Evolutionary conservation across 23 tunicate genomes (phyloP), one percentile per base, ranked within the genome.

Genomic region (Diplosoma virens): DNA sequence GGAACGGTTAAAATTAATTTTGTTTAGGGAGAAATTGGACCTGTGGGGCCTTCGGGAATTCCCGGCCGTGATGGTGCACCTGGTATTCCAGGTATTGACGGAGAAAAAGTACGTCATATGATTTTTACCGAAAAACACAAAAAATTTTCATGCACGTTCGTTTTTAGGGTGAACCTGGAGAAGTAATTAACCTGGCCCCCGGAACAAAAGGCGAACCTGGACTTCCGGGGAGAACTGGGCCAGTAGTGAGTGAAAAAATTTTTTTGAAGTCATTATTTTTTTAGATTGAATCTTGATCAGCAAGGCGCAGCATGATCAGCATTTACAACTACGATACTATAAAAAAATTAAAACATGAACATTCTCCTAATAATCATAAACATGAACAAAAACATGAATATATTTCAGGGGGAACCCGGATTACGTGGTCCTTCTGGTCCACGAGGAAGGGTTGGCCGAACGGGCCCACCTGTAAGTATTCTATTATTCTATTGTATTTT

Each of bases 151-250:
- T 41, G 50, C 14, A 7, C 50, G 50, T 41, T 41, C 50, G 35
- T 61, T 11, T 79, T 23, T 61, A 90, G 91, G 97, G 97, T 75
- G 81, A 71, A 61, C 84, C 85, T 35, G 97, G 97, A 22, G 97
- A 85, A 33, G 88, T 92, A 1, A 54, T 92, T n/a, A 92, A 92
- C 41, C 31, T 81, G 24, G 97, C 82, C 17, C 86, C 97, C 2
- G 97, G 97, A 27, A 92, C 46, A n/a, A 92, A 92, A 81, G 97
- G 97, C 2, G 92, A 92, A 69, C 81, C 92, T 2, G 97, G 97
- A 18, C 60, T 58, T 58, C 61, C 67, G 1, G 97, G 97, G 31
- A 23, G 17, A 34, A 54, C 78, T 25, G 97, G 97, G 1, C 87
- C 78, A 47, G 25, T 28, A 25, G 75, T 68, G 21, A 68, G 69